Conservation (phyloP, 53 echinoderm and acorn worm species). For the Henricia sp. region DNA sequence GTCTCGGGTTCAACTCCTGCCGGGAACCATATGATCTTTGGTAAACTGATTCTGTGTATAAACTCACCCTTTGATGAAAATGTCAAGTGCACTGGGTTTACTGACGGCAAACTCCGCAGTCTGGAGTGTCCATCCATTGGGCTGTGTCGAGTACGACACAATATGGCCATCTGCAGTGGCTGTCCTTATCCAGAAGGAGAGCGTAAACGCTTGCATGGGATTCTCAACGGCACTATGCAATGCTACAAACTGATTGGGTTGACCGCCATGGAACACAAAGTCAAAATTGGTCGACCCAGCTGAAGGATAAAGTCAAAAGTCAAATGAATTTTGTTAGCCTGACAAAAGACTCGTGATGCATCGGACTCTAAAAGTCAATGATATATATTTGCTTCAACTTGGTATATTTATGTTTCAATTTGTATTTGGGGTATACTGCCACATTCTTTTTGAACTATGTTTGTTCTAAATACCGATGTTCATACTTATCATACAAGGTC, state of each 20-base stretch:
- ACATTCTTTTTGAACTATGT: no score
- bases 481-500: no score
- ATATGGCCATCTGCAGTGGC: slow-evolving; percentile 30
- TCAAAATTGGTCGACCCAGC: slow-evolving; percentile 47
- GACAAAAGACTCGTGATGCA: no score
- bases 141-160: slow-evolving; percentile 24
- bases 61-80: slow-evolving; percentile 51
- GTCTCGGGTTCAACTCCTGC: not conserved
- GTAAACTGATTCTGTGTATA: no score
- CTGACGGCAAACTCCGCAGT: slow-evolving; percentile 28
- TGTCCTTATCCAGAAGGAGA: slow-evolving; percentile 56
- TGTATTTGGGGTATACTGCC: no score
- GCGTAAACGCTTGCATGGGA: slow-evolving; percentile 34
- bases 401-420: no score
- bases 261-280: slow-evolving; percentile 40
- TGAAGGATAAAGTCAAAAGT: no score
- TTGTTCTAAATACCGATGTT: no score
- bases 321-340: no score
- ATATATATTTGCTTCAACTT: no score
- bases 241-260: slow-evolving; percentile 46
- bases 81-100: slow-evolving; percentile 21
- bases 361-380: no score
- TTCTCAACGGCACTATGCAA: slow-evolving; percentile 13
- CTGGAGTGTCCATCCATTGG: not conserved
- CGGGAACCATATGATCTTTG: not conserved